A percentile compares a stretch with the other conserved stretches of the same genome.
Conservation (phyloP, 2,888 invertebrate species). For the Nineta flava region DNA sequence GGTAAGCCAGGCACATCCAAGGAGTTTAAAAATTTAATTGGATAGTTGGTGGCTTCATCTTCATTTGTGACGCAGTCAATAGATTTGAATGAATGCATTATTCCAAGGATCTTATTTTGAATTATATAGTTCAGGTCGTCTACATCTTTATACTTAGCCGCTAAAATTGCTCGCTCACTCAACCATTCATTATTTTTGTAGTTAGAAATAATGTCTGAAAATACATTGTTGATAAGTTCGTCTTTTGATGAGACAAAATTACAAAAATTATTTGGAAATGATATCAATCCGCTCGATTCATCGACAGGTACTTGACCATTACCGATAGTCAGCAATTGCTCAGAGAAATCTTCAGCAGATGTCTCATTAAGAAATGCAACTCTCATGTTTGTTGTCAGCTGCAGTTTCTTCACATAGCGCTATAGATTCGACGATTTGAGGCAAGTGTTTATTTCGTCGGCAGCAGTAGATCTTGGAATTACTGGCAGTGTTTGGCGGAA, state of each 20-base stretch:
- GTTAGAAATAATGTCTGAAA: slow-evolving; percentile 16
- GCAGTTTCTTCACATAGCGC: slow-evolving; percentile 10
- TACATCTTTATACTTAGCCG: background rate
- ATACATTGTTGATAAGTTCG: slow-evolving; percentile 15
- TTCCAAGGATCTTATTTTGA: no score
- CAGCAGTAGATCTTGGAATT: slow-evolving; percentile 11
- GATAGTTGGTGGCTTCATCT: no score
- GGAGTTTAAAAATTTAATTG: no score
- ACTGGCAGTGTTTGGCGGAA: slow-evolving; percentile 13
- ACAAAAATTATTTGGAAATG: slow-evolving; percentile 20
- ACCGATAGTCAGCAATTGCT: slow-evolving; percentile 19
- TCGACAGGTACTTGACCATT: slow-evolving; percentile 18
- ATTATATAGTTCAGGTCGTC: background rate
- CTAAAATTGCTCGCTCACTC: background rate
- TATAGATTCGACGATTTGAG: no score
- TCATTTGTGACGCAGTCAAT: no score
- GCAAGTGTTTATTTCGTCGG: slow-evolving; percentile 11
- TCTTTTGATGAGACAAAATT: no score
- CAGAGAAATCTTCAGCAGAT: slow-evolving; percentile 8
- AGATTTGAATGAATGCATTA: no score
- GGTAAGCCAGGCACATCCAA: no score
- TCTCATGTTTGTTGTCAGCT: slow-evolving; percentile 10
- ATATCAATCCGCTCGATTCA: slow-evolving; percentile 19
- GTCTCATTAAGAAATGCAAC: slow-evolving; percentile 7
- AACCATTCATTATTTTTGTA: slow-evolving; percentile 1